Base-by-base conservation (phyloP, 1,140 invertebrate genomes). In the Aphidius gifuensis region DNA sequence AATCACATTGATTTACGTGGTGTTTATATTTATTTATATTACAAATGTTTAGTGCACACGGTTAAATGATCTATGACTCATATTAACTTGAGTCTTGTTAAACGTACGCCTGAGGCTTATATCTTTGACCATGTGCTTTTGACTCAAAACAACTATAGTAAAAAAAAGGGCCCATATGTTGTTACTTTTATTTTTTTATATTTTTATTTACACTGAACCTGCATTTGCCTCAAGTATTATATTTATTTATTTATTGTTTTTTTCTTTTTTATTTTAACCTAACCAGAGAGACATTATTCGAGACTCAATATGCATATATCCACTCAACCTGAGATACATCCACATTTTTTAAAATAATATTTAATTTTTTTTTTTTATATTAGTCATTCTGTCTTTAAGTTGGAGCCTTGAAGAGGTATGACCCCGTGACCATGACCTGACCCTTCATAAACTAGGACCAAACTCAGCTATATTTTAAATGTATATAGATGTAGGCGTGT, bases 381-480 rank as follows among this genome's bases (percentile, higher is more conserved):
- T 32, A 32, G 23, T 32, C 59, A 65, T 66, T 67, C 69, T 65
- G 65, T 67, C 66, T 67, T 61, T 32, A 32, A 2, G 2, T 32
- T 32, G 23, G 4, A 32, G 4, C 23, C 23, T 32, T 32, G 23
- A 16, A 32, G 23, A 58, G 64, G 66, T 61, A 59, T 40, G 62
- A 61, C 64, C 58, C 58, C 51, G 50, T 62, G 59, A 57, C 56
- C 51, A 69, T 75, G 78, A 80, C 77, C 78, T 75, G 78, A 79
- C 74, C 78, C 77, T 79, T 80, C 78, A 79, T 80, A 80, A 78
- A 80, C 78, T 80, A 80, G 75, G 70, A 71, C 74, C 78, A 74
- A 79, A 80, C 78, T 77, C 74, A 73, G 78, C 76, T 78, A 77
- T 79, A 80, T 80, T 77, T 79, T 78, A 79, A 78, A 79, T 76